phyloP scores from a whole-genome alignment of 2,888 invertebrate species.

The Chymomyza amoena region DNA sequence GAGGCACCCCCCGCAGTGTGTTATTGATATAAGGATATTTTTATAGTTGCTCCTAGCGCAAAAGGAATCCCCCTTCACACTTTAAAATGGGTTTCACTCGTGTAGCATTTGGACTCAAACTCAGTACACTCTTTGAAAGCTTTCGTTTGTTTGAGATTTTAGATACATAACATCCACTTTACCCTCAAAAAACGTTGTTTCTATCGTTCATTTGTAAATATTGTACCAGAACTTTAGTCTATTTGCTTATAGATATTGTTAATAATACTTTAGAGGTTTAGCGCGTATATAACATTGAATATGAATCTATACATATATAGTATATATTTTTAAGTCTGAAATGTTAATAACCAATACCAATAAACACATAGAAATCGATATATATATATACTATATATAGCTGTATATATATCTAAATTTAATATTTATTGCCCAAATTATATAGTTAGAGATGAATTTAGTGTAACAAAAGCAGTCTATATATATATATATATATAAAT shows the following conservation, averaged over 20 bases:
- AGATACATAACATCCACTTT: not conserved
- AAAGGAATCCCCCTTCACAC: not conserved
- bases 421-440: conserved; percentile 69
- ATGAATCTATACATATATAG: conserved; percentile 19
- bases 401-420: conserved; percentile 49
- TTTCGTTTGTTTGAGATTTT: conserved; percentile 5
- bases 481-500: conserved; percentile 24
- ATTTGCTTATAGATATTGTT: conserved; percentile 41
- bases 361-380: conserved; percentile 30
- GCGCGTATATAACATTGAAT: conserved; percentile 3
- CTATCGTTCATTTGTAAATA: conserved; percentile 66
- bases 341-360: conserved; percentile 36
- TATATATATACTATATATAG: conserved; percentile 25
- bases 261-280: conserved; percentile 13
- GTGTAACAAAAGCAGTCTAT: conserved; percentile 55
- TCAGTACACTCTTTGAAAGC: not conserved
- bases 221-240: conserved; percentile 46
- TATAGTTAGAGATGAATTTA: conserved; percentile 73
- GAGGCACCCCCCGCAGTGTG: not conserved
- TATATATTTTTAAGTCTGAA: conserved; percentile 61
- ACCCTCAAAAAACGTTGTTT: conserved; percentile 45
- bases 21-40: conserved; percentile 47
- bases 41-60: conserved; percentile 51
- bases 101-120: conserved; percentile 25
- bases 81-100: conserved; percentile 17